A percentile compares a stretch with the other conserved stretches of the same genome.
Conservation (phyloP, 2,113 vertebrate genomes). For the Narcine bancroftii region DNA sequence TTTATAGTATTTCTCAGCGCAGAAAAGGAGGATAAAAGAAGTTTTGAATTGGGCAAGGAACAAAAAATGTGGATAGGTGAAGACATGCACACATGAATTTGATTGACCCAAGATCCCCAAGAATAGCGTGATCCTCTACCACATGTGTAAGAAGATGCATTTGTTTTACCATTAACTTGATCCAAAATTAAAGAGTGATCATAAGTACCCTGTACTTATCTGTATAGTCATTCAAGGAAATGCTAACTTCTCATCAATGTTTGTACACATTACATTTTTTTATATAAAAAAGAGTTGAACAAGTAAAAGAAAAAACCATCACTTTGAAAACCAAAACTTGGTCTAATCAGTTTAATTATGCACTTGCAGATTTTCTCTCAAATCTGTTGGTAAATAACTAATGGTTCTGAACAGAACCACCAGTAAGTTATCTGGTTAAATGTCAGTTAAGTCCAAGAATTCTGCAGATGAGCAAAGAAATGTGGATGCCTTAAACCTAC, state of each 20-base stretch:
- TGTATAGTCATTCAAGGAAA: background rate
- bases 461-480: no score
- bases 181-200: background rate
- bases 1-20: background rate
- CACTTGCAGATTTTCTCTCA: background rate
- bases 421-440: no score
- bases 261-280: background rate
- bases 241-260: background rate
- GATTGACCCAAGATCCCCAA: background rate
- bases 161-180: background rate
- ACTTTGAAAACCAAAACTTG: background rate
- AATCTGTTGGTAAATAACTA: background rate
- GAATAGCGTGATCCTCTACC: background rate
- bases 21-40: background rate
- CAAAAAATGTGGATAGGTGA: background rate
- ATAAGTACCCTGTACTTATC: background rate
- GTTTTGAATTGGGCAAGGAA: background rate
- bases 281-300: background rate
- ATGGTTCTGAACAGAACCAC: no score
- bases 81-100: background rate
- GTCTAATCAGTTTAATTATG: background rate
- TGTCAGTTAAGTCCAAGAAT: no score
- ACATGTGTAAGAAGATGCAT: background rate
- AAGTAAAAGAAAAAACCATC: background rate
- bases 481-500: no score